Evolutionary conservation across 2,797 vertebrate species (phyloP), one percentile per base, ranked within the genome.

Genomic region (Masticophis lateralis): DNA sequence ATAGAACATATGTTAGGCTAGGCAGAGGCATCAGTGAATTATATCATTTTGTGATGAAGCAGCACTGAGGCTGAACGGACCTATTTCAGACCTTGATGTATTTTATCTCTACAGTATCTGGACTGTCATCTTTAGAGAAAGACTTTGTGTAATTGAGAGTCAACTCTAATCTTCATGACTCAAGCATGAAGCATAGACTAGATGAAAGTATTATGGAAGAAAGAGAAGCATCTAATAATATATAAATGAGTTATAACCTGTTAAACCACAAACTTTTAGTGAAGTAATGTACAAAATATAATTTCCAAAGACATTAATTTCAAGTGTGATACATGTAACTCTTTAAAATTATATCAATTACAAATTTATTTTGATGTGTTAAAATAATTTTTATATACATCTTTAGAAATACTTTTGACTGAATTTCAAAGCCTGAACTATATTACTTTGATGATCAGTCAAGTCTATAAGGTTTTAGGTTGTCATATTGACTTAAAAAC

Each of bases 71-170:
- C 98, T 98, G 98, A 99, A 99, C 98, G 97, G 98, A 98, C 98
- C 98, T 98, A 99, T 99, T 99, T 98, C 98, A 98, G 98, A 98
- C 97, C 98, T 98, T 98, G 98, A 99, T 99, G 98, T 98, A 98
- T 99, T 99, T 99, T 99, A 99, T 98, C 98, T 98, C 96, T 98
- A 98, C 98, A 98, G 97, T 98, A 98, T 98, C 98, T 98, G 98
- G 97, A 98, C 98, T 99, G 98, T 99, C 98, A 99, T 98, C 97
- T 98, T 98, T 97, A 96, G 97, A 98, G 97, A 96, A 97, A 98
- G 98, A 98, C 97, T 98, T 98, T 96, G 97, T 98, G 97, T 99
- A 99, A 99, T 99, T 98, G 98, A 98, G 98, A 99, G 98, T 98
- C 98, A 98, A 97, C 97, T 98, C 97, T 98, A 98, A 98, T 99